Evolutionary conservation across 2,888 invertebrate species (phyloP).

Genomic region (Willowsia nigromaculata): DNA sequence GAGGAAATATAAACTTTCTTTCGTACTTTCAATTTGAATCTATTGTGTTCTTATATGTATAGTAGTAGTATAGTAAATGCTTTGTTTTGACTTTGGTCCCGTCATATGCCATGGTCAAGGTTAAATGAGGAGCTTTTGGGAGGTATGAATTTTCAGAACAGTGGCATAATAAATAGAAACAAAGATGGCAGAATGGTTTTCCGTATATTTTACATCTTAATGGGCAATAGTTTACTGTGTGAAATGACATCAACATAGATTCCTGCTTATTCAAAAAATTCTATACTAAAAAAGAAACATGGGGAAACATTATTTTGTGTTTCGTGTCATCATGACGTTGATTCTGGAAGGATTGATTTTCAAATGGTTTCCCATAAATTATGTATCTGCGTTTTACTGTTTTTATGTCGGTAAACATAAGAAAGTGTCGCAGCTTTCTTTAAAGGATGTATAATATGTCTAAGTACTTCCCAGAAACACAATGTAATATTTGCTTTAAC

Average conservation of each 20-base stretch:
- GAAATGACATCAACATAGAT: background rate
- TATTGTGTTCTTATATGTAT: no score
- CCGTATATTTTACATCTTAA: no score
- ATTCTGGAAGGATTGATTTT: background rate
- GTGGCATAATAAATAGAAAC: background rate
- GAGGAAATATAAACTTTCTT: no score
- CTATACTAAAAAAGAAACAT: no score
- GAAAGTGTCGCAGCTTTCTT: background rate
- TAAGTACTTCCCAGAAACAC: background rate
- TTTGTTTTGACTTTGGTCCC: background rate
- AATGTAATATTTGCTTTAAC: background rate
- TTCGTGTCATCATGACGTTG: background rate
- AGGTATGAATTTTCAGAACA: background rate
- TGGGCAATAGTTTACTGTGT: no score
- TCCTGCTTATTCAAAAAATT: no score
- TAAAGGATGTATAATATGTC: no score
- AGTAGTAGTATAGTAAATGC: no score
- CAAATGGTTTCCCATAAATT: background rate
- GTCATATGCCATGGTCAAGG: slow-evolving; percentile 8
- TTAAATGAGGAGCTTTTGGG: background rate
- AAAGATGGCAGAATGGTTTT: background rate
- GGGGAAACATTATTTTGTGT: background rate
- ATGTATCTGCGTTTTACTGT: background rate
- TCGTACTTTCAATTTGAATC: no score
- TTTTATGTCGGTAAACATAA: no score